phyloP scores from a whole-genome alignment of 2,888 invertebrate species.

The Mythimna albipuncta region DNA sequence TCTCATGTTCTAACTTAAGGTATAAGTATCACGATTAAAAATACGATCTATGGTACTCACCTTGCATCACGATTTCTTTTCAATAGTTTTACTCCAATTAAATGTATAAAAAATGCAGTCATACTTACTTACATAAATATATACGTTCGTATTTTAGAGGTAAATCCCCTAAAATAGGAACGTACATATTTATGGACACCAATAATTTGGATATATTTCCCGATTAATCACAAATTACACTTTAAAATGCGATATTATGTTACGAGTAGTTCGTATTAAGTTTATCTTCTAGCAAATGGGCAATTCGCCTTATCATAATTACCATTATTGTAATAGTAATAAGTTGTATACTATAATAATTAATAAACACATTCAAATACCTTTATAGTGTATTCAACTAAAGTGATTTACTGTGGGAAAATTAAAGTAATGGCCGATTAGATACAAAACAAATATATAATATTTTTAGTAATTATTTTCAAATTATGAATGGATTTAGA shows the following conservation, averaged over 20 bases:
- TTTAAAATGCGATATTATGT: neutral
- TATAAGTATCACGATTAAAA: neutral
- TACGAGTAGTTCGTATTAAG: constrained; percentile 6
- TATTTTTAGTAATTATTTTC: neutral
- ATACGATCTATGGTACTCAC: too few relatives aligned
- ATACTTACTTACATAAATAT: neutral
- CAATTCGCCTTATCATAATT: constrained; percentile 70
- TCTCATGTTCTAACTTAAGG: neutral
- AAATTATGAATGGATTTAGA: neutral
- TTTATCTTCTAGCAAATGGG: constrained; percentile 67
- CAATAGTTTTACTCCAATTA: too few relatives aligned
- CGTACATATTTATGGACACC: neutral
- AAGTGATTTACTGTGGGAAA: constrained; percentile 72
- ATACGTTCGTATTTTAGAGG: neutral
- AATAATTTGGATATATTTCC: neutral
- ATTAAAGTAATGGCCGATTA: constrained; percentile 24
- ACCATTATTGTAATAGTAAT: constrained; percentile 66
- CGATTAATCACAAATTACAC: neutral
- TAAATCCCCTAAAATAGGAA: too few relatives aligned
- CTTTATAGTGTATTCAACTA: constrained; percentile 62
- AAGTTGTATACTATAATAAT: constrained; percentile 53
- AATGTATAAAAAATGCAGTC: neutral
- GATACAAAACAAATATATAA: neutral
- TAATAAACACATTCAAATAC: constrained; percentile 63
- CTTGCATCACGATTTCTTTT: too few relatives aligned